phyloP scores from a whole-genome alignment of 64 coral and sea anemone genomes.

The Pocillopora damicornis region DNA sequence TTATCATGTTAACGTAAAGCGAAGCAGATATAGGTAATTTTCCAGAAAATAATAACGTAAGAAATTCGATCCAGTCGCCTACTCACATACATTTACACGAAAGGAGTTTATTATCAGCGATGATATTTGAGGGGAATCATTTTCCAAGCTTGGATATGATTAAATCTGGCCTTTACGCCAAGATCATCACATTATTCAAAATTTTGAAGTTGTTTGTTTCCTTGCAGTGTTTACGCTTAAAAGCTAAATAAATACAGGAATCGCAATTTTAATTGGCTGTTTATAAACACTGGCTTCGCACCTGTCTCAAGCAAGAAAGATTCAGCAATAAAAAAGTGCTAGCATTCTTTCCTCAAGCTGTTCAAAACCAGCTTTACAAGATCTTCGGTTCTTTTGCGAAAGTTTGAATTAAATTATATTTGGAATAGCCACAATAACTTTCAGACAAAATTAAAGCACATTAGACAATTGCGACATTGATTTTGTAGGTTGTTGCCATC shows the following conservation, averaged over 20 bases:
- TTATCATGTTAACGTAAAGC: background rate
- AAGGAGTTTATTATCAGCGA: background rate
- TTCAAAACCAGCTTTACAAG: too few species aligned
- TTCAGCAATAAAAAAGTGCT: too few species aligned
- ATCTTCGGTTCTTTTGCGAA: background rate
- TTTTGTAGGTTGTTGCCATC: too few species aligned
- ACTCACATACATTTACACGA: background rate
- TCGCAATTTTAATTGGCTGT: background rate
- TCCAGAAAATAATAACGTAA: background rate
- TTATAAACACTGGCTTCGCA: background rate
- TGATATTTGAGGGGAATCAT: background rate
- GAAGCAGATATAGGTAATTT: background rate
- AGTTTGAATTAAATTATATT: background rate
- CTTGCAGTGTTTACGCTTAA: background rate
- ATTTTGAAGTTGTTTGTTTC: background rate
- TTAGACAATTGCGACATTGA: background rate
- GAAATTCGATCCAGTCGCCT: background rate
- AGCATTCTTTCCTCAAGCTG: too few species aligned
- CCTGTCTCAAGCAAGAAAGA: background rate
- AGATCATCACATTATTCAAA: background rate
- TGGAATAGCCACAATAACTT: background rate
- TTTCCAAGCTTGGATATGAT: background rate
- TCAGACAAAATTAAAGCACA: background rate
- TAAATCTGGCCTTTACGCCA: background rate
- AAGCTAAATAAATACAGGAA: background rate